Percentiles rank a stretch among this genome's conserved stretches.
Evolutionary conservation across 2,797 vertebrate genomes (phyloP).

Genomic region (Chloroceryle inda): DNA sequence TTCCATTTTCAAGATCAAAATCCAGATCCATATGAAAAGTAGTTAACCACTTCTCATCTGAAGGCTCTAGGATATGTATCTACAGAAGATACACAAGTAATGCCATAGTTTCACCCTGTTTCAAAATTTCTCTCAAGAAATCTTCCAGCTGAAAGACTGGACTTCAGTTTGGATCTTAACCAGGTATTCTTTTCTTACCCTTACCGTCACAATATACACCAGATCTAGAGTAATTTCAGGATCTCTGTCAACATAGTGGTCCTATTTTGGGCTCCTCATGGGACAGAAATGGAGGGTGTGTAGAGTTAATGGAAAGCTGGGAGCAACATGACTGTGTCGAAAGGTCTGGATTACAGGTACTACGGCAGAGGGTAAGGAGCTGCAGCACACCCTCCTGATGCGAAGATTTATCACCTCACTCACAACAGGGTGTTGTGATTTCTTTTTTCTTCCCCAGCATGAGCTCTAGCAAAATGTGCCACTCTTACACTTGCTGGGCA

Average conservation of each 20-base stretch:
- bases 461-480: not conserved
- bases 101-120: not conserved
- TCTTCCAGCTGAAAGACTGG: not conserved
- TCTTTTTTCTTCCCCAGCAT: rapidly evolving
- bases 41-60: not conserved
- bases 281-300: rapidly evolving
- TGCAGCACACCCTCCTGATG: not conserved
- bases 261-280: not conserved
- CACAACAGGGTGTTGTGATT: not conserved
- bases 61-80: not conserved
- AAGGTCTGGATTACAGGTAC: not conserved
- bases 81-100: not conserved
- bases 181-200: not conserved
- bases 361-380: not conserved
- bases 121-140: not conserved
- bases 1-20: not conserved
- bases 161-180: not conserved
- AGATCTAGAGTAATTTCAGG: not conserved
- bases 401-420: not conserved
- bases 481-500: not conserved
- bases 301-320: not conserved
- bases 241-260: not conserved
- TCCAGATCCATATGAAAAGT: not conserved
- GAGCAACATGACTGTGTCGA: not conserved
- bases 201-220: not conserved